These are phyloP conservation scores for Tachina lurida DNA, from an alignment of 2,888 invertebrate genomes.

Conservation along the genomic window DNA sequence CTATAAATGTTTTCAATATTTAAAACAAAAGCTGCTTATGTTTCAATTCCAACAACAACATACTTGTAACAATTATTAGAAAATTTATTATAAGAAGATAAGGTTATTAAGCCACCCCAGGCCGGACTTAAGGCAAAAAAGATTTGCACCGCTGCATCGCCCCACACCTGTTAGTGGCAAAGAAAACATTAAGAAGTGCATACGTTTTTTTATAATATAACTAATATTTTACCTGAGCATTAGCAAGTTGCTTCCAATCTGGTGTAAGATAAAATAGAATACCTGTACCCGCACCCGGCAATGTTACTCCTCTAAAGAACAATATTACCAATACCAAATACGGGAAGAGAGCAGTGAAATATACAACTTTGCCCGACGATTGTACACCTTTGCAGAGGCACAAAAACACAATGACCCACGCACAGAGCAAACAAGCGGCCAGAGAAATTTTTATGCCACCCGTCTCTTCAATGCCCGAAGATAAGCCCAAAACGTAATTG, in stretches of 20 bases:
- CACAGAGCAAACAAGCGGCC: conserved; percentile 89
- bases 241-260: conserved; percentile 88
- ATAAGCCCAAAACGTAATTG: conserved; percentile 84
- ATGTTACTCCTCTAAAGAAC: conserved; percentile 90
- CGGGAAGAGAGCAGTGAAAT: conserved; percentile 90
- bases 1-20: conserved; percentile 81
- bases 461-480: conserved; percentile 89
- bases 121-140: conserved; percentile 94
- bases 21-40: conserved; percentile 3
- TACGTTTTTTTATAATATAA: not conserved
- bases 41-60: conserved; percentile 68
- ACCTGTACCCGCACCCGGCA: conserved; percentile 91
- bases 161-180: conserved; percentile 86
- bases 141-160: conserved; percentile 93
- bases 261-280: conserved; percentile 91
- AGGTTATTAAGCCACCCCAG: conserved; percentile 93
- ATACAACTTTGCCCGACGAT: conserved; percentile 91
- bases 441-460: conserved; percentile 87
- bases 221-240: conserved; percentile 85
- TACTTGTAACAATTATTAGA: conserved; percentile 91
- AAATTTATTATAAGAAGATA: conserved; percentile 93
- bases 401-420: conserved; percentile 91
- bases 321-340: conserved; percentile 90
- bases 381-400: conserved; percentile 91
- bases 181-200: not conserved